phyloP scores from a whole-genome alignment of 2,888 invertebrate species.

The Hartigia nigra region DNA sequence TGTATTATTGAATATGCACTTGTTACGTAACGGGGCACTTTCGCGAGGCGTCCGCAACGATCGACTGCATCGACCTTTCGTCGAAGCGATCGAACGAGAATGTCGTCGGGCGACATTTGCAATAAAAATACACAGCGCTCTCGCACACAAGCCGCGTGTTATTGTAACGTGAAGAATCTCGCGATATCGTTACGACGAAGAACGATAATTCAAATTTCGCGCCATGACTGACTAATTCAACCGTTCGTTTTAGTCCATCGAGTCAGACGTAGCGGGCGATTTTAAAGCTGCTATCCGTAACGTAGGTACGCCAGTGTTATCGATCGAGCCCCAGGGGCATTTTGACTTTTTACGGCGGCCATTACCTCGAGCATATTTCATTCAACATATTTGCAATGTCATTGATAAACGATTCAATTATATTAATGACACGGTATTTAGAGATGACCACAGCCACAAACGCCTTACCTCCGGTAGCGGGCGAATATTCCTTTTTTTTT shows the following conservation, averaged over 20 bases:
- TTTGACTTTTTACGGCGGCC: slow-evolving; percentile 45
- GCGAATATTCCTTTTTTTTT: neutral
- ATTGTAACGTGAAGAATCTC: neutral
- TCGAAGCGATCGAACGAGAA: neutral
- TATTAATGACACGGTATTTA: slow-evolving; percentile 4
- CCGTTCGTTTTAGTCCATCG: neutral
- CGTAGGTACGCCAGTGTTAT: slow-evolving; percentile 45
- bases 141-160: neutral
- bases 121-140: neutral
- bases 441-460: neutral
- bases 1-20: neutral
- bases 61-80: neutral
- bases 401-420: slow-evolving; percentile 53
- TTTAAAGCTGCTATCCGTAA: slow-evolving; percentile 3
- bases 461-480: slow-evolving; percentile 4
- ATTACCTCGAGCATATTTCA: slow-evolving; percentile 54
- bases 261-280: neutral
- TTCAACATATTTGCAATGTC: slow-evolving; percentile 54
- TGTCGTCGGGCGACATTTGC: neutral
- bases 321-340: slow-evolving; percentile 50
- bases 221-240: neutral
- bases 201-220: neutral
- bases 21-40: neutral
- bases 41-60: neutral
- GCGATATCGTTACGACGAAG: neutral